Percentiles rank a stretch among this genome's conserved stretches.
phyloP scores from a whole-genome alignment of 2,888 invertebrate genomes.

The Eudemis profundana region DNA sequence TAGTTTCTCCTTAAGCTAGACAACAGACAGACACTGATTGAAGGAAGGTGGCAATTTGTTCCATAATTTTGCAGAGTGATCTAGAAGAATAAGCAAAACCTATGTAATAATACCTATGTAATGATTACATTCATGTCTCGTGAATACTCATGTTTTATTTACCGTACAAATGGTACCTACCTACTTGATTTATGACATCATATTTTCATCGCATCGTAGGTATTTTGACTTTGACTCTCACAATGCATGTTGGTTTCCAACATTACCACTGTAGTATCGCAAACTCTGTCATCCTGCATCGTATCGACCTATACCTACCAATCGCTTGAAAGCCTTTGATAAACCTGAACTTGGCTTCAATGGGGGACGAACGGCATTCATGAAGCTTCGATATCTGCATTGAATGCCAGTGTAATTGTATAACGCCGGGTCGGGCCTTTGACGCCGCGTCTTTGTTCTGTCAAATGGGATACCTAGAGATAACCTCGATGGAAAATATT shows the following conservation, averaged over 20 bases:
- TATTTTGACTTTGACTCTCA: too few species aligned
- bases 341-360: constrained; percentile 19
- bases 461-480: constrained; percentile 6
- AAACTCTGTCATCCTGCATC: neutral
- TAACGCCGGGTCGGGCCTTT: constrained; percentile 4
- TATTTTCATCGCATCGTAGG: too few species aligned
- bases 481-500: constrained; percentile 1
- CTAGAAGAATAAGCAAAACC: too few species aligned
- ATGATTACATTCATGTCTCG: too few species aligned
- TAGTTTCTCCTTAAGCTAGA: too few species aligned
- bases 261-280: neutral
- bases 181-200: too few species aligned
- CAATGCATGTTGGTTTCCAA: neutral
- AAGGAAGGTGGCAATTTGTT: too few species aligned
- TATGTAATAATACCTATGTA: too few species aligned
- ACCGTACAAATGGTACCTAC: too few species aligned
- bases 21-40: too few species aligned
- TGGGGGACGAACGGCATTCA: constrained; percentile 19
- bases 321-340: constrained; percentile 26
- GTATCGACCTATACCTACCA: constrained; percentile 4
- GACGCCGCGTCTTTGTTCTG: constrained; percentile 16
- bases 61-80: too few species aligned
- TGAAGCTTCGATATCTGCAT: constrained; percentile 18
- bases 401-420: constrained; percentile 23
- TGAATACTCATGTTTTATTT: too few species aligned